Evolutionary conservation across 2,797 vertebrate genomes (phyloP).

Genomic region (Kryptopterus vitreolus): DNA sequence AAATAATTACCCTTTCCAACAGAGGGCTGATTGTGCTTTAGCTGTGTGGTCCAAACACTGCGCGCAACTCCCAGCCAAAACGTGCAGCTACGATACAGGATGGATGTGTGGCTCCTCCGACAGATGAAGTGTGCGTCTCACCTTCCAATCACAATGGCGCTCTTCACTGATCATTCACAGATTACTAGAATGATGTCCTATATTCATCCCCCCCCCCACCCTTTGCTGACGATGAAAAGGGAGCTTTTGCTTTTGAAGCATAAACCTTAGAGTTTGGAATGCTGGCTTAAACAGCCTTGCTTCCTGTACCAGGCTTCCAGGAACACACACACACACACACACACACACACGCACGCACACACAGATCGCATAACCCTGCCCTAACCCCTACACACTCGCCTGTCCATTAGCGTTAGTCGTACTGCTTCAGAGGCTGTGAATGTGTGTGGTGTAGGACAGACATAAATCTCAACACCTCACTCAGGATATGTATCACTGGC

Average conservation of each 20-base stretch:
- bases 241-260: conserved; percentile 17
- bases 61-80: conserved; percentile 2
- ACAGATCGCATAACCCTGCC: conserved; percentile 33
- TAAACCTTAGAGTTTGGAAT: conserved; percentile 17
- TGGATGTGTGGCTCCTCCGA: neutral
- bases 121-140: conserved; percentile 18
- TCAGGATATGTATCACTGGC: conserved; percentile 51
- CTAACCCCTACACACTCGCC: conserved; percentile 30
- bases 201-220: neutral
- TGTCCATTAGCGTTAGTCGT: conserved; percentile 31
- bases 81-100: conserved; percentile 16
- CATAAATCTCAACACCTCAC: conserved; percentile 43
- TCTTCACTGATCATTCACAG: neutral
- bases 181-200: neutral
- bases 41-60: conserved; percentile 44
- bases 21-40: conserved; percentile 66
- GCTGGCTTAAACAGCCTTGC: conserved; percentile 6
- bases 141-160: neutral
- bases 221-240: neutral
- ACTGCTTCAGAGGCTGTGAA: conserved; percentile 40
- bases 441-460: conserved; percentile 44
- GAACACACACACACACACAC: conserved; percentile 20
- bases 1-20: conserved; percentile 68
- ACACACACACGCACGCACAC: conserved; percentile 19
- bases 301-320: conserved; percentile 31